These are phyloP conservation scores for Drosophila anomelani DNA, from an alignment of 2,888 invertebrate species.

Conservation along the genomic window DNA sequence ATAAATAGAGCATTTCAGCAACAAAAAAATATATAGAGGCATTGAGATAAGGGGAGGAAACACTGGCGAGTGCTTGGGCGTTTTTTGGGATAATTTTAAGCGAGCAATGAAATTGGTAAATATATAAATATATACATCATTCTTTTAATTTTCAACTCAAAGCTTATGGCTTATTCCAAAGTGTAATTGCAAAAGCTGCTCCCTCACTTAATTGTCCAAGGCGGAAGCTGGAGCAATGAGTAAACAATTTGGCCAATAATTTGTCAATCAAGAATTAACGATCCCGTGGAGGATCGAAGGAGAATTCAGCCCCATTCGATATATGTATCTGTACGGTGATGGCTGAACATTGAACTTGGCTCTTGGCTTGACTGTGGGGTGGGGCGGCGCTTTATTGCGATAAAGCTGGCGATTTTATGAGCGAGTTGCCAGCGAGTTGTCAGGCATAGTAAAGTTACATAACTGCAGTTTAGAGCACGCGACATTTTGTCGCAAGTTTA, in stretches of 20 bases:
- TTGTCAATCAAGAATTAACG: slow-evolving; percentile 48
- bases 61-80: background rate
- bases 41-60: background rate
- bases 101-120: background rate
- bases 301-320: background rate
- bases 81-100: background rate
- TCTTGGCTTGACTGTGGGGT: background rate
- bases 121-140: background rate
- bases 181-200: slow-evolving; percentile 1
- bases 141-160: background rate
- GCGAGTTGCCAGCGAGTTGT: slow-evolving; percentile 63
- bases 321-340: background rate
- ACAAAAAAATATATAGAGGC: background rate
- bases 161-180: background rate
- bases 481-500: slow-evolving; percentile 79
- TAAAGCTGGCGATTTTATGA: slow-evolving; percentile 69
- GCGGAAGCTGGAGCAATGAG: slow-evolving; percentile 33
- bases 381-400: slow-evolving; percentile 50
- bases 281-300: slow-evolving; percentile 12
- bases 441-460: slow-evolving; percentile 79
- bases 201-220: slow-evolving; percentile 6
- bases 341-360: slow-evolving; percentile 11
- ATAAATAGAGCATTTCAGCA: background rate
- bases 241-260: slow-evolving; percentile 52
- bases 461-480: slow-evolving; percentile 80